Evolutionary conservation across 1,140 invertebrate species (phyloP).

Genomic region (Branchinecta lindahli): DNA sequence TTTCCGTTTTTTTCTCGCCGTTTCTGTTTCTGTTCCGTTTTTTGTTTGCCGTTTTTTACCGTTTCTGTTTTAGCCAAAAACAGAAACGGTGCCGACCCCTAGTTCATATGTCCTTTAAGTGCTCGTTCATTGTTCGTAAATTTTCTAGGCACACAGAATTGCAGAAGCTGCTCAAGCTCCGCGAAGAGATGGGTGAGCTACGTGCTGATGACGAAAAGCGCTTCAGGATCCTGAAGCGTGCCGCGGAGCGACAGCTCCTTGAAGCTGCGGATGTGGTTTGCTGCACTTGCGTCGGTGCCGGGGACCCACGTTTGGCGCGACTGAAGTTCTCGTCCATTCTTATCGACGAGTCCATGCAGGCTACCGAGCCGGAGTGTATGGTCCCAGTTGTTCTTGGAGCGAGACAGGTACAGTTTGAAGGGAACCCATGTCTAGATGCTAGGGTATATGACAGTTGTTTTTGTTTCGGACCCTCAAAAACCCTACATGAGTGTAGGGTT

Average conservation of each 20-base stretch:
- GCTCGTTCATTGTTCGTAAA: too few relatives aligned
- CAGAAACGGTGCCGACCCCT: too few relatives aligned
- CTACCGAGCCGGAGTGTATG: conserved; percentile 97
- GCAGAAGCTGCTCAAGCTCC: conserved; percentile 87
- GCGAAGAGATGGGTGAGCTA: conserved; percentile 92
- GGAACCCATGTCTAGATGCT: neutral
- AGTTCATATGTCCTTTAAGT: too few relatives aligned
- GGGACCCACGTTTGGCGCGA: conserved; percentile 75
- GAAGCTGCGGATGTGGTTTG: conserved; percentile 97
- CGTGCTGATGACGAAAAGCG: conserved; percentile 67
- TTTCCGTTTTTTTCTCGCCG: too few relatives aligned
- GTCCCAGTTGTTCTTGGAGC: conserved; percentile 96
- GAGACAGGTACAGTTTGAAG: conserved; percentile 40
- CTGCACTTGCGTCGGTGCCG: conserved; percentile 96
- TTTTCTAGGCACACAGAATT: conserved; percentile 53
- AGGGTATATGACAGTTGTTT: conserved; percentile 16
- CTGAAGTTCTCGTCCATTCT: conserved; percentile 94
- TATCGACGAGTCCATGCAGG: conserved; percentile 81
- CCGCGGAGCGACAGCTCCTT: conserved; percentile 77
- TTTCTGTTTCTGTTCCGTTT: too few relatives aligned
- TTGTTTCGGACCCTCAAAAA: neutral
- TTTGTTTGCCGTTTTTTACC: too few relatives aligned
- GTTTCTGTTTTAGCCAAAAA: too few relatives aligned
- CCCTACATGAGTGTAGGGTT: too few relatives aligned
- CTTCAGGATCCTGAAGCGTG: conserved; percentile 77